These are phyloP conservation scores for Montifringilla adamsi DNA, from an alignment of 2,113 vertebrate genomes.

Conservation along the genomic window DNA sequence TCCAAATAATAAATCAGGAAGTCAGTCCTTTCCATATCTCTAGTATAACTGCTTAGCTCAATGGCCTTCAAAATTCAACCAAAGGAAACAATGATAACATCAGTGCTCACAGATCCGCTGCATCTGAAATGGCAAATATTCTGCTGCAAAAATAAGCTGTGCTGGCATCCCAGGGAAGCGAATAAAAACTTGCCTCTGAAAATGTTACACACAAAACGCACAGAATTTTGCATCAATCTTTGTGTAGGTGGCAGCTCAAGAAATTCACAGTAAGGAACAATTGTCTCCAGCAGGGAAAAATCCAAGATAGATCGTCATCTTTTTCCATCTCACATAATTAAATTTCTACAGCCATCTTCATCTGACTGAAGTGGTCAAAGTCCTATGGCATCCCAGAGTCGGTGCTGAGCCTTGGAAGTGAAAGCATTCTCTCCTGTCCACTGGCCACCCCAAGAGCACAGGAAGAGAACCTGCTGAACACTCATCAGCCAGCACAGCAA, in stretches of 20 bases:
- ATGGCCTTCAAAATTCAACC: constrained; percentile 17
- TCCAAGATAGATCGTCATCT: background rate
- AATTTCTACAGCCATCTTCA: background rate
- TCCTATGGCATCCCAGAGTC: background rate
- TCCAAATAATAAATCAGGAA: constrained; percentile 50
- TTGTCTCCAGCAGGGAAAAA: constrained; percentile 40
- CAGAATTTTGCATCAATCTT: constrained; percentile 52
- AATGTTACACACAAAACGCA: constrained; percentile 41
- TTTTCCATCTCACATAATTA: background rate
- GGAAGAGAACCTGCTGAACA: background rate
- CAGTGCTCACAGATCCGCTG: background rate
- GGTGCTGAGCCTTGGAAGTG: background rate
- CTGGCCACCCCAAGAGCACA: background rate
- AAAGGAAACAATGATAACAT: background rate
- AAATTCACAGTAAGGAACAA: constrained; percentile 53
- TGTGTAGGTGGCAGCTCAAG: constrained; percentile 59
- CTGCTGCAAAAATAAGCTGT: constrained; percentile 46
- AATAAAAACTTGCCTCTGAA: constrained; percentile 40
- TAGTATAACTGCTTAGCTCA: background rate
- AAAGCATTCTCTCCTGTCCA: background rate
- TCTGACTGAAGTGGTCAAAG: background rate
- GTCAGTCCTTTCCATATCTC: background rate
- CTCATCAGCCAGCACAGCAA: background rate
- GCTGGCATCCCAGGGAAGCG: background rate
- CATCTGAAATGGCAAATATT: constrained; percentile 40